Evolutionary conservation across 2,113 vertebrate genomes (phyloP).

Genomic region (Prochilodus magdalenae): DNA sequence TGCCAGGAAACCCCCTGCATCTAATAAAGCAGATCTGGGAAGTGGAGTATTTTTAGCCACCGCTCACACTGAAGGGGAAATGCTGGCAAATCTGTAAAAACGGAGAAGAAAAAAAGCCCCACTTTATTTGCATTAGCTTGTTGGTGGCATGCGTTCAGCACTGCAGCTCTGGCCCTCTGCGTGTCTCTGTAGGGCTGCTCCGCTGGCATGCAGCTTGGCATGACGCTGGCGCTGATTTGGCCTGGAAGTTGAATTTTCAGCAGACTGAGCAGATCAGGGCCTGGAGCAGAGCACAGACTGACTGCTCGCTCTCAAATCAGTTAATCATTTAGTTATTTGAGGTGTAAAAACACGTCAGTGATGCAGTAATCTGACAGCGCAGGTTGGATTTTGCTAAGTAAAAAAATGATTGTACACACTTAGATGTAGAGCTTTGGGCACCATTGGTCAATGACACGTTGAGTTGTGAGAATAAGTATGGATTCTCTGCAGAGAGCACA

Average conservation of each 20-base stretch:
- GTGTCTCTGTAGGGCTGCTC: not conserved
- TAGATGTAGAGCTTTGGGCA: no score
- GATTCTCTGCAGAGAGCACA: no score
- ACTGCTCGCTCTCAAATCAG: not conserved
- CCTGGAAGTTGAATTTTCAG: not conserved
- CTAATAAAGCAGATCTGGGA: constrained; percentile 74
- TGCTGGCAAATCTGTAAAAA: constrained; percentile 52
- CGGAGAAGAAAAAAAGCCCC: constrained; percentile 13
- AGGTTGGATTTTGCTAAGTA: not conserved
- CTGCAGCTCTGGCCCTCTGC: not conserved
- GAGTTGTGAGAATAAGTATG: no score
- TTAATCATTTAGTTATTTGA: not conserved
- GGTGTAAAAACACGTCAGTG: not conserved
- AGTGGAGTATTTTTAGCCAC: constrained; percentile 74
- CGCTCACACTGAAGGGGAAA: constrained; percentile 66
- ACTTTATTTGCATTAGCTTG: constrained; percentile 36
- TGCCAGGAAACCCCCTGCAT: constrained; percentile 73
- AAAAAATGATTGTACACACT: no score
- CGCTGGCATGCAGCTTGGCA: not conserved
- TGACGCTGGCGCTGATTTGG: not conserved
- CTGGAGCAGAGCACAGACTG: not conserved
- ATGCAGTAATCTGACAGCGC: not conserved
- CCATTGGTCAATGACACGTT: no score
- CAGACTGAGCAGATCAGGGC: not conserved
- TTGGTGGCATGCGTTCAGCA: constrained; percentile 13